A percentile compares a stretch with the other conserved stretches of the same genome.
phyloP scores from a whole-genome alignment of 2,113 vertebrate species.

The Ceyx margarethae region DNA sequence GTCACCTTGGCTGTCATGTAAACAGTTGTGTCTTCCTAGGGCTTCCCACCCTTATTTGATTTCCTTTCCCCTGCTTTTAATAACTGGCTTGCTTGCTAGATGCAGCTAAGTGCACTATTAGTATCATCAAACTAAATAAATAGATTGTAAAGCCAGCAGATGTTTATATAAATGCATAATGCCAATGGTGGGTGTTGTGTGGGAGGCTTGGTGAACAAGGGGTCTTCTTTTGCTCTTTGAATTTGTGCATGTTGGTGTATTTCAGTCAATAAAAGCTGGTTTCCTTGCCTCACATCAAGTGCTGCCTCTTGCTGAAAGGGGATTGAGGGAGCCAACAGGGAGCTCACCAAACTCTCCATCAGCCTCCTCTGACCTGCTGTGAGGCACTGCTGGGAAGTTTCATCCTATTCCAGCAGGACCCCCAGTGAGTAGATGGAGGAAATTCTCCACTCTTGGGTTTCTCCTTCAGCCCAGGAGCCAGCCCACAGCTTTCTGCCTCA shows the following conservation, averaged over 20 bases:
- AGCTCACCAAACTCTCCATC: accelerated
- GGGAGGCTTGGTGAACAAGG: not conserved
- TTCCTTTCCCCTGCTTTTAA: not conserved
- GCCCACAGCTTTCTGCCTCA: accelerated
- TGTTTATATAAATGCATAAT: not conserved
- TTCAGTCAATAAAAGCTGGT: constrained; percentile 34
- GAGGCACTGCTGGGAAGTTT: accelerated
- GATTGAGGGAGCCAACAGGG: not conserved
- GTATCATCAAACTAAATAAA: not conserved
- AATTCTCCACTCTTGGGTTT: not conserved
- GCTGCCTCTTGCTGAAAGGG: not conserved
- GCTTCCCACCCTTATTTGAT: not conserved
- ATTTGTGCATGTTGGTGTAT: not conserved
- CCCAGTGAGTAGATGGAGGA: not conserved
- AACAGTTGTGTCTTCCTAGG: not conserved
- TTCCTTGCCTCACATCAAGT: not conserved
- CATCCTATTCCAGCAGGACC: not conserved
- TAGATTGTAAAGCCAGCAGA: accelerated
- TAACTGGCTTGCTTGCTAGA: not conserved
- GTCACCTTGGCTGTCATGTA: not conserved
- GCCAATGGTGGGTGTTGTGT: not conserved
- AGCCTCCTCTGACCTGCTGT: not conserved
- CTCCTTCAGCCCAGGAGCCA: not conserved
- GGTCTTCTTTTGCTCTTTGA: not conserved
- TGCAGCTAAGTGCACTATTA: not conserved